Conservation (phyloP, 2,113 vertebrate genomes). For the Gnathochromis pfefferi region DNA sequence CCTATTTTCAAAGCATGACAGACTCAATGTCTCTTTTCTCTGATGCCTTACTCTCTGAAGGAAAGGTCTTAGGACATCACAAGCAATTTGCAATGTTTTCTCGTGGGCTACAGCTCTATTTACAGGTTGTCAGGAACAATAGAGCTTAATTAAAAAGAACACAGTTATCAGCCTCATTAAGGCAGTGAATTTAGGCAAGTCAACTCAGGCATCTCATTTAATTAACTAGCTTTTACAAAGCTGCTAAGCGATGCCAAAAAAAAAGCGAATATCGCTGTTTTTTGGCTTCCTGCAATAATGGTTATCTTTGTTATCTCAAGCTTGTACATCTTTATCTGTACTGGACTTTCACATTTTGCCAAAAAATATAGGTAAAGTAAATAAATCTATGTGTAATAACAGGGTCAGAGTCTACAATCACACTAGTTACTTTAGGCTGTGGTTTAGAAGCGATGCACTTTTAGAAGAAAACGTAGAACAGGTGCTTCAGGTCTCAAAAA, state of each 20-base stretch:
- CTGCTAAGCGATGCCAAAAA: not conserved
- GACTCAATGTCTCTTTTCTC: not conserved
- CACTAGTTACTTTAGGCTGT: not conserved
- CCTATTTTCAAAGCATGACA: conserved; percentile 1
- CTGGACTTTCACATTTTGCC: not conserved
- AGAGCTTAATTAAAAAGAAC: conserved; percentile 53
- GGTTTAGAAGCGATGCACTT: not conserved
- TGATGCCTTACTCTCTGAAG: not conserved
- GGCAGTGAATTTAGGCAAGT: conserved; percentile 14
- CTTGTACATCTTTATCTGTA: not conserved
- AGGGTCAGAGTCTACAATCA: not conserved
- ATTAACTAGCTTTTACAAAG: conserved; percentile 44
- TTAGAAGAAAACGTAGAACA: not conserved
- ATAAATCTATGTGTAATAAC: not conserved
- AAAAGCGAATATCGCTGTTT: not conserved
- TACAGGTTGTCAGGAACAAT: conserved; percentile 47
- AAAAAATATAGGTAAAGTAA: not conserved
- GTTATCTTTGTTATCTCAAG: not conserved
- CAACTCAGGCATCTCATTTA: conserved; percentile 44
- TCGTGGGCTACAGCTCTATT: conserved; percentile 12
- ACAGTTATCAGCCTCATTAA: conserved; percentile 46
- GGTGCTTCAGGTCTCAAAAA: not conserved
- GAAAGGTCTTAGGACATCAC: conserved; percentile 2
- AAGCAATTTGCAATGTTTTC: conserved; percentile 13
- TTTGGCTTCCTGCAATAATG: not conserved